phyloP scores from a whole-genome alignment of 2,888 invertebrate genomes.

The Dimorphilus gyrociliatus region DNA sequence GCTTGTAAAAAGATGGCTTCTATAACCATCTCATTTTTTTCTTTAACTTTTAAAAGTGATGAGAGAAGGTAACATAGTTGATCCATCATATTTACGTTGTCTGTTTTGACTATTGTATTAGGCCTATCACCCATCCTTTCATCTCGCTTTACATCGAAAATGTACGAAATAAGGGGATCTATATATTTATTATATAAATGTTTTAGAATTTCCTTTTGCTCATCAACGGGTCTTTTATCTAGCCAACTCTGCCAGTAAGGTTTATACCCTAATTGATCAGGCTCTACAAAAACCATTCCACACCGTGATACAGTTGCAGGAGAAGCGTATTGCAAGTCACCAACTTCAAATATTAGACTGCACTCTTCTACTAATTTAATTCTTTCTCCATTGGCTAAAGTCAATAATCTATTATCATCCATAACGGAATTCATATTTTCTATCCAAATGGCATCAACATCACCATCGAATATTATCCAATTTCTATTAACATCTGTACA shows the following conservation, averaged over 20 bases:
- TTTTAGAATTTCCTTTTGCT: conserved; percentile 3
- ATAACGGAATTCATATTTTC: conserved; percentile 10
- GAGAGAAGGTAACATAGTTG: conserved; percentile 6
- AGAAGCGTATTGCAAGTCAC: conserved; percentile 8
- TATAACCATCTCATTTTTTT: neutral
- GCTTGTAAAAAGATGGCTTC: conserved; percentile 5
- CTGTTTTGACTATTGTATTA: conserved; percentile 4
- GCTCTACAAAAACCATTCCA: conserved; percentile 9
- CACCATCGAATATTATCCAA: conserved; percentile 8
- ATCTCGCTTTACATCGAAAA: too few species aligned
- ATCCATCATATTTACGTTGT: conserved; percentile 4
- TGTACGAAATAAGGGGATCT: conserved; percentile 4
- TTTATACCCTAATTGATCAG: conserved; percentile 7
- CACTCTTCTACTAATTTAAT: conserved; percentile 6
- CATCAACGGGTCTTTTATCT: neutral
- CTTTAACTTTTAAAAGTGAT: conserved; percentile 2
- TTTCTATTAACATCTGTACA: conserved; percentile 5
- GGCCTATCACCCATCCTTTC: conserved; percentile 5
- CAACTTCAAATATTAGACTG: conserved; percentile 8
- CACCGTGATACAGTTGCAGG: conserved; percentile 9
- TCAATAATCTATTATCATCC: conserved; percentile 8
- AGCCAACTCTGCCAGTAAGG: conserved; percentile 8
- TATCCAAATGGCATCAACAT: conserved; percentile 9
- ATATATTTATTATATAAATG: conserved; percentile 6
- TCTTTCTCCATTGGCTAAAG: conserved; percentile 8